Evolutionary conservation across 1,140 invertebrate species (phyloP), one percentile per base, ranked within the genome.

Genomic region (Coenobita brevimanus): DNA sequence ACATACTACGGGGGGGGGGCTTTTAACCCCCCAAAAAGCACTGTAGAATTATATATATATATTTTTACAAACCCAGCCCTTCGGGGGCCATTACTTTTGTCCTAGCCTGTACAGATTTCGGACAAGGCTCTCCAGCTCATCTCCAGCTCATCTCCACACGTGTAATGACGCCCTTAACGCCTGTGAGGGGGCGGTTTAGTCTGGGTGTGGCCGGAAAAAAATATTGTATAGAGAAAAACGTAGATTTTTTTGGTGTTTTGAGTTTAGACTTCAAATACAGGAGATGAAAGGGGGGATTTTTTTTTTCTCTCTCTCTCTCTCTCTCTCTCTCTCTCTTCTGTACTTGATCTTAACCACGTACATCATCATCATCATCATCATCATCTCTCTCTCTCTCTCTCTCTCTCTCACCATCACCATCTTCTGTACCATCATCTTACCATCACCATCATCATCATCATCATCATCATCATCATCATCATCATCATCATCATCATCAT

Each of bases 1-100:
- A 85, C 82, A 64, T 64, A 64, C 57, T 62, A 85, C 73, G 60
- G 43, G 54, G n/a, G 54, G 57, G 67, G 71, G 21, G 10, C 6
- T 69, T 6, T 30, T 38, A 17, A 27, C 27, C n/a, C 17, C 54
- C 13, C 41, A 38, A 38, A 64, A 75, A 46, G 46, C 54, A 85
- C 71, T 78, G 71, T 62, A 85, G 76, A 85, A 85, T 76, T 85
- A 76, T 85, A 76, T 85, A 85, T 85, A 76, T 78, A 85, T n/a
- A n/a, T n/a, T n/a, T n/a, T n/a, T n/a, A n/a, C n/a, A 76, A 85
- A 76, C 50, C 33, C 60, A 33, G 43, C 46, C 41, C 82, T 36
- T 76, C 60, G 76, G 73, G 33, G 60, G 30, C 13, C n/a, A 46
- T 76, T 64, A 85, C 62, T 85, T 76, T 76, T 62, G n/a, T 54